Percentiles rank a stretch among this genome's conserved stretches.
Conservation (phyloP, 1,140 invertebrate species). For the Aphelinus atriplicis region DNA sequence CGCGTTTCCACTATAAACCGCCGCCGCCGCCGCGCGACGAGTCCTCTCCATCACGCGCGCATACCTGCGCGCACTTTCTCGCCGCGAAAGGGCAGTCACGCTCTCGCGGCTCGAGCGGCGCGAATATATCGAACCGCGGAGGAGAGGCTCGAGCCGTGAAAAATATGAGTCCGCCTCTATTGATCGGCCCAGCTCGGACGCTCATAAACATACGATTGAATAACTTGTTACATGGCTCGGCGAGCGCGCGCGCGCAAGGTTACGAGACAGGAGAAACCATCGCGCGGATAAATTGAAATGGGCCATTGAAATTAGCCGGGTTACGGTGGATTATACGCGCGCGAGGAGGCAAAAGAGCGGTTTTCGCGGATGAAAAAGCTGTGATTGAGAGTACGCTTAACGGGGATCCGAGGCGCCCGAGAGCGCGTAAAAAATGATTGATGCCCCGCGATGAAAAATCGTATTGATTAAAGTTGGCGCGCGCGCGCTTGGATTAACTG, state of each 20-base stretch:
- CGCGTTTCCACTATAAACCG: constrained; percentile 10
- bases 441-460: too few species aligned
- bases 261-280: not conserved
- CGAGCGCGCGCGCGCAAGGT: not conserved
- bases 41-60: not conserved
- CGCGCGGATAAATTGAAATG: constrained; percentile 19
- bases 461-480: too few species aligned
- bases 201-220: constrained; percentile 32
- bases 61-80: not conserved
- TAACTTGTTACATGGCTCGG: constrained; percentile 21
- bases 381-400: too few species aligned
- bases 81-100: not conserved
- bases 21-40: not conserved
- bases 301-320: constrained; percentile 19
- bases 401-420: too few species aligned
- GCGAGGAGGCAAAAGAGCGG: too few species aligned
- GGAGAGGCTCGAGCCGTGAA: too few species aligned
- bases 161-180: not conserved
- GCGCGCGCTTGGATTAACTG: too few species aligned
- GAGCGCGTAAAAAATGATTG: too few species aligned
- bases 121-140: not conserved
- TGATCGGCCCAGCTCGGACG: constrained; percentile 10
- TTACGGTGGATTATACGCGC: too few species aligned
- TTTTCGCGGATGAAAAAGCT: too few species aligned
- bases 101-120: too few species aligned